These are phyloP conservation scores for Aphidius gifuensis DNA, from an alignment of 1,140 invertebrate genomes.

Conservation along the genomic window DNA sequence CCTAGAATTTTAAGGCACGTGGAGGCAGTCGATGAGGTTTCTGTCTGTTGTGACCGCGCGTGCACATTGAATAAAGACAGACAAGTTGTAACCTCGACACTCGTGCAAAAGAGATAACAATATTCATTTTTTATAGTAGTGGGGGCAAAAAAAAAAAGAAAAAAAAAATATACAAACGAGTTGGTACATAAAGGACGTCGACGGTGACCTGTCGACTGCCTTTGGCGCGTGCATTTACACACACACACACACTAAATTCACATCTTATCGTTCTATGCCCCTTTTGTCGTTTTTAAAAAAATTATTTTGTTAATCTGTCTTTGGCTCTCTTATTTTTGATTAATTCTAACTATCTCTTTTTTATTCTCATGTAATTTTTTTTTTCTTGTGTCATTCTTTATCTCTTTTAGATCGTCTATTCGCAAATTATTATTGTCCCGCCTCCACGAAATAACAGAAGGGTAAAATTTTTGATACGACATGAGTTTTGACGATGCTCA, in stretches of 20 bases:
- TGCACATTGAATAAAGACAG: conserved; percentile 30
- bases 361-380: too few species aligned
- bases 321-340: too few species aligned
- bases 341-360: too few species aligned
- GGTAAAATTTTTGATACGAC: too few species aligned
- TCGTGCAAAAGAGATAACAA: neutral
- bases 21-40: conserved; percentile 49
- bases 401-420: too few species aligned
- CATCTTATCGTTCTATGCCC: conserved; percentile 11
- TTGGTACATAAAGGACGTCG: conserved; percentile 30
- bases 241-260: neutral
- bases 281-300: too few species aligned
- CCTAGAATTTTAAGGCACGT: conserved; percentile 54
- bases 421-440: too few species aligned
- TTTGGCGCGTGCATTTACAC: conserved; percentile 33
- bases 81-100: neutral
- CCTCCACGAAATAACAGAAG: too few species aligned
- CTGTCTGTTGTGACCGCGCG: conserved; percentile 31
- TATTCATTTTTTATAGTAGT: neutral
- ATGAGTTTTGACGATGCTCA: too few species aligned
- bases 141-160: neutral
- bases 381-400: too few species aligned
- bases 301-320: too few species aligned
- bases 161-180: conserved; percentile 6
- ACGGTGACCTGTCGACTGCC: conserved; percentile 32